phyloP scores from a whole-genome alignment of 2,113 vertebrate species.

The Himantopus leucocephalus region DNA sequence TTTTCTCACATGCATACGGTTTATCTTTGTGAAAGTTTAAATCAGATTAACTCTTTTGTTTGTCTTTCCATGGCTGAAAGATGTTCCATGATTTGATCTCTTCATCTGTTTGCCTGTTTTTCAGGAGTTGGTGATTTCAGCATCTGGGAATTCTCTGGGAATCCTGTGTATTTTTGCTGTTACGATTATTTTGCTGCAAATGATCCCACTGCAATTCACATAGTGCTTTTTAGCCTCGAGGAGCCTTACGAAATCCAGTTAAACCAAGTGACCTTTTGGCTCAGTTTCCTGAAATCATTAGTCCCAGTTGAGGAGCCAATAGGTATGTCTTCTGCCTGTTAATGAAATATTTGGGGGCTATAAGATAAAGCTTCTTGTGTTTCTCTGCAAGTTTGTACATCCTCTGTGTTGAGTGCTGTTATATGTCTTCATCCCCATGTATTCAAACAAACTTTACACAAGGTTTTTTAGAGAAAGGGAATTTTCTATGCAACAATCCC shows the following conservation, averaged over 20 bases:
- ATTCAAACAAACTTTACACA: not conserved
- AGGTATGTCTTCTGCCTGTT: slow-evolving; percentile 70
- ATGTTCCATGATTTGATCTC: not conserved
- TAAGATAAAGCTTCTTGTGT: not conserved
- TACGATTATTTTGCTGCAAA: slow-evolving; percentile 97
- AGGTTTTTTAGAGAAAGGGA: not conserved
- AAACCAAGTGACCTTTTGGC: slow-evolving; percentile 95
- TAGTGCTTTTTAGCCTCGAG: slow-evolving; percentile 93
- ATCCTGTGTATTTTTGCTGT: slow-evolving; percentile 93
- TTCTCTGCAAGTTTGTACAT: not conserved
- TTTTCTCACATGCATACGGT: not conserved
- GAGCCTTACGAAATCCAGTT: slow-evolving; percentile 95
- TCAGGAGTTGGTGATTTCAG: slow-evolving; percentile 95
- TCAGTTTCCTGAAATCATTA: slow-evolving; percentile 92
- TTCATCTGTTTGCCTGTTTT: not conserved
- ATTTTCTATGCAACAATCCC: not conserved
- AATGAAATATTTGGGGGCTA: not conserved
- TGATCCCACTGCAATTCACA: slow-evolving; percentile 87
- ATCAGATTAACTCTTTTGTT: not conserved
- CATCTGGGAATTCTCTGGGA: slow-evolving; percentile 97
- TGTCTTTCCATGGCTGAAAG: not conserved
- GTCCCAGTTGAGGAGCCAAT: slow-evolving; percentile 87
- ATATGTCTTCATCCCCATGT: not conserved
- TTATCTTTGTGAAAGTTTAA: not conserved
- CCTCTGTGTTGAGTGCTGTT: not conserved